A percentile compares a stretch with the other conserved stretches of the same genome.
Conservation (phyloP, 2,113 vertebrate species). For the Brienomyrus longianalis region DNA sequence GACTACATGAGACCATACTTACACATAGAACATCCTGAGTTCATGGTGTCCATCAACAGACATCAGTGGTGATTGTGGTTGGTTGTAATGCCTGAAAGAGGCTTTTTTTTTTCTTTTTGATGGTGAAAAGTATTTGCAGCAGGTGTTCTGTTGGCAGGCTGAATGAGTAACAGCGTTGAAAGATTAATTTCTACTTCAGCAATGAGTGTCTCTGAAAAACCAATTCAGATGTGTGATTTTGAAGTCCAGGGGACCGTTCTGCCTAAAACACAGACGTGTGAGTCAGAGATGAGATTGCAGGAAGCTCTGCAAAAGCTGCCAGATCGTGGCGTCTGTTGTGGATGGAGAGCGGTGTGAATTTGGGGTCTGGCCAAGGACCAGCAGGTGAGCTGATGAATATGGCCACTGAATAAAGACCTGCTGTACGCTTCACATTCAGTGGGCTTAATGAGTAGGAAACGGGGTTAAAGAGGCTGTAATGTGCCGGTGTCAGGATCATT, state of each 20-base stretch:
- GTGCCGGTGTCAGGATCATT: not conserved
- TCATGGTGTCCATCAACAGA: not conserved
- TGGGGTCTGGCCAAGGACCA: conserved; percentile 1
- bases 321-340: not conserved
- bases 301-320: conserved; percentile 5
- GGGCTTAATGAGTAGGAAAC: conserved; percentile 21
- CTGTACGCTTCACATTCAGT: not conserved
- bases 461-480: not conserved
- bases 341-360: not conserved
- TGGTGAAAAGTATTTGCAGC: not conserved
- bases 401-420: conserved; percentile 10
- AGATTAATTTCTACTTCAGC: not conserved
- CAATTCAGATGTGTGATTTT: not conserved
- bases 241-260: not conserved
- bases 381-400: conserved; percentile 6
- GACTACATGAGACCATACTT: not conserved
- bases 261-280: not conserved
- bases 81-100: not conserved
- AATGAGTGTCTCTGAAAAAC: not conserved
- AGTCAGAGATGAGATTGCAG: not conserved
- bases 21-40: not conserved
- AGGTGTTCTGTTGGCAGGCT: not conserved
- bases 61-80: not conserved
- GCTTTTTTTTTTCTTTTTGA: not conserved
- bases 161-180: not conserved